phyloP scores from a whole-genome alignment of 2,797 vertebrate genomes.

The Peromyscus attwateri region DNA sequence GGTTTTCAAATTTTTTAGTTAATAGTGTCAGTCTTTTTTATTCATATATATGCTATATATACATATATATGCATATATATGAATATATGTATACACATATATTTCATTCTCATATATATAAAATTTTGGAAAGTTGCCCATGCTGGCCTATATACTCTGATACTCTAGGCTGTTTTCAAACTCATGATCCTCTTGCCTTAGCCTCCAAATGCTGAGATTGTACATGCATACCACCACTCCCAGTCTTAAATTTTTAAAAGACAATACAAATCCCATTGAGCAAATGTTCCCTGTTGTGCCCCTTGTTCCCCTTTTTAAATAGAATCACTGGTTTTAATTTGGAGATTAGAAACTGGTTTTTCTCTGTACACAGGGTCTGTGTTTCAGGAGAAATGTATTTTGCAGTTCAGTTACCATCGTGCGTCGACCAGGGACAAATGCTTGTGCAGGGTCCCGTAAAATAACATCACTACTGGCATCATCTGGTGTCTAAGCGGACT shows the following conservation, averaged over 20 bases:
- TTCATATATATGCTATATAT: neutral
- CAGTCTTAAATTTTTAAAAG: neutral
- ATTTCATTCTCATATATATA: neutral
- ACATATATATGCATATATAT: neutral
- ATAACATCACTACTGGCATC: neutral
- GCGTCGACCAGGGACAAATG: neutral
- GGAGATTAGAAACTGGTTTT: neutral
- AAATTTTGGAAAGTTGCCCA: neutral
- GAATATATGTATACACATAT: neutral
- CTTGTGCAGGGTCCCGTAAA: neutral
- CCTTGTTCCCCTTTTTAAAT: neutral
- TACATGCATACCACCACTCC: no score
- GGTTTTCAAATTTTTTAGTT: neutral
- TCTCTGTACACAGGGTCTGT: neutral
- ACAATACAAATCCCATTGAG: neutral
- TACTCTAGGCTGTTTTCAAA: neutral
- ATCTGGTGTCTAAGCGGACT: neutral
- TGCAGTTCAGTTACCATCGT: neutral
- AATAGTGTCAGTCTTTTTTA: neutral
- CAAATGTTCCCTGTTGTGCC: neutral
- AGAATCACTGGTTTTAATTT: neutral
- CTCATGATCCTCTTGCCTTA: neutral
- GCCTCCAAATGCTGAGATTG: neutral
- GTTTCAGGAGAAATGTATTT: neutral
- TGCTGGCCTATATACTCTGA: neutral